Evolutionary conservation across 2,888 invertebrate genomes (phyloP), one percentile per base, ranked within the genome.

Genomic region (Gisinianus flammeolus): DNA sequence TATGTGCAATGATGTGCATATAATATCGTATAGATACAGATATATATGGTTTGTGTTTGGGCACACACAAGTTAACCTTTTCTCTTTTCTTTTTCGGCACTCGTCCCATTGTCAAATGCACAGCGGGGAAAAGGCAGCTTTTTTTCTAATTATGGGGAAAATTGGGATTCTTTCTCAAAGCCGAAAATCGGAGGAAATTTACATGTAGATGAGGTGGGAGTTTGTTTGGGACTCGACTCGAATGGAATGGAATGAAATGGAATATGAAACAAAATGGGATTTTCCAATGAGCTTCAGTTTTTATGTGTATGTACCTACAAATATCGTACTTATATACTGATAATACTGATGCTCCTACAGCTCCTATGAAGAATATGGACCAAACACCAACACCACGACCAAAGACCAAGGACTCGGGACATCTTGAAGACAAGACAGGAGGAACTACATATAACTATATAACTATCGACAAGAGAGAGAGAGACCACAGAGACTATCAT

Each of bases 41-140:
- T n/a, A n/a, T n/a, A n/a, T n/a, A n/a, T n/a, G n/a, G n/a, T n/a
- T n/a, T n/a, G n/a, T n/a, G n/a, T n/a, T n/a, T n/a, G n/a, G n/a
- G n/a, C n/a, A n/a, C n/a, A n/a, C n/a, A n/a, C 62, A 26, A 16
- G 62, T 62, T 28, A 26, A 62, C 67, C 67, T 67, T 31, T 67
- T 35, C 67, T 67, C 67, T 67, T 75, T 76, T 76, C 76, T 76
- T 76, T 76, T 76, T 56, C 76, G 76, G 76, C 76, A 76, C 76
- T 76, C 76, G 76, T 69, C 68, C 70, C 56, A 76, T 76, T 76
- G 76, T 76, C 68, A 69, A n/a, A 54, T 62, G 76, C 76, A 69
- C 76, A 76, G 76, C 76, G 33, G 76, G 76, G 30, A 76, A 76
- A 62, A 69, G 35, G 33, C 72, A 56, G 72, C 72, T 58, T 58